Evolutionary conservation across 92 coral and sea anemone species (phyloP).

Genomic region (Anthopleura xanthogrammica): DNA sequence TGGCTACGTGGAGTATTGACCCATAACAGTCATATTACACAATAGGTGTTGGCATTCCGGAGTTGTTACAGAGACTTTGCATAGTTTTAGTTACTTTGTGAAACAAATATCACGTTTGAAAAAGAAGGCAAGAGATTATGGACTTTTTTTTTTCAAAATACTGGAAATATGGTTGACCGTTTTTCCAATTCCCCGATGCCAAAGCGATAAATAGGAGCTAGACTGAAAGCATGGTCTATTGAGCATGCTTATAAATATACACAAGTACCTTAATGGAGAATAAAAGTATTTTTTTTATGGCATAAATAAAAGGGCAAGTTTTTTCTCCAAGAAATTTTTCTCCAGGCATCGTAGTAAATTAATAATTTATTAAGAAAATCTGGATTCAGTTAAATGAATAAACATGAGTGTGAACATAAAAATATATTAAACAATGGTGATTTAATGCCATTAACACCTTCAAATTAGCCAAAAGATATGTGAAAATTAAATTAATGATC

Average conservation of each 20-base stretch:
- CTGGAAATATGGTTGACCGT: too few relatives aligned
- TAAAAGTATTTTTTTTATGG: too few relatives aligned
- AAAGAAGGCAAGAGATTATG: too few relatives aligned
- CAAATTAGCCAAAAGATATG: not conserved
- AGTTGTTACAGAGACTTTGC: slow-evolving; percentile 48
- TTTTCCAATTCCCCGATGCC: too few relatives aligned
- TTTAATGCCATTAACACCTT: not conserved
- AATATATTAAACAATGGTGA: not conserved
- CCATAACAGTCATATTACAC: slow-evolving; percentile 47
- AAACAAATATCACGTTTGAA: not conserved
- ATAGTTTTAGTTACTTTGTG: not conserved
- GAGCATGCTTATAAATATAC: too few relatives aligned
- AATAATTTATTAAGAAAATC: not conserved
- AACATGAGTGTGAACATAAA: not conserved
- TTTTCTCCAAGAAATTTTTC: too few relatives aligned
- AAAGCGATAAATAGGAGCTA: too few relatives aligned
- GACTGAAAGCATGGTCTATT: too few relatives aligned
- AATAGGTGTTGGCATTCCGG: slow-evolving; percentile 47
- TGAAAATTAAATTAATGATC: too few relatives aligned
- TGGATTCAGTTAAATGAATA: not conserved
- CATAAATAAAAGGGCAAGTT: too few relatives aligned
- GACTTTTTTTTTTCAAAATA: too few relatives aligned
- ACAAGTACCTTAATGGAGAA: too few relatives aligned
- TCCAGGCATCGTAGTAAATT: not conserved
- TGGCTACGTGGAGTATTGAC: slow-evolving; percentile 45